A percentile compares a stretch with the other conserved stretches of the same genome.
These are phyloP conservation scores for Podilymbus podiceps DNA, from an alignment of 2,113 vertebrate genomes.

Conservation along the genomic window DNA sequence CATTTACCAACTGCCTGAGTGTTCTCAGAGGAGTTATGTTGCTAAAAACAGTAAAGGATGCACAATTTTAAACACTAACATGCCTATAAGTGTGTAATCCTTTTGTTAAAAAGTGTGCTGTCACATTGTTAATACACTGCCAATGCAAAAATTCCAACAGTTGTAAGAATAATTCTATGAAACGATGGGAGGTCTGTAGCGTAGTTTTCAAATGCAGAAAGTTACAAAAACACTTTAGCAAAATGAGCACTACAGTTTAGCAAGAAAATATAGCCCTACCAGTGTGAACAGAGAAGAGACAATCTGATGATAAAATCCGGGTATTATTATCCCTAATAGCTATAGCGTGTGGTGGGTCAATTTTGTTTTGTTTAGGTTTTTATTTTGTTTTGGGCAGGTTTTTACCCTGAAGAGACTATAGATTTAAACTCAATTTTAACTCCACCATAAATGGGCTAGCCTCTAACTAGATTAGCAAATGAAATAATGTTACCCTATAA, in stretches of 20 bases:
- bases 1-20: neutral
- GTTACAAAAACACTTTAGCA: neutral
- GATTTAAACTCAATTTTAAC: neutral
- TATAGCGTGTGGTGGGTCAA: rapidly evolving
- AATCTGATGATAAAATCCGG: neutral
- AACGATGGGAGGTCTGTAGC: neutral
- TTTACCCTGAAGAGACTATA: neutral
- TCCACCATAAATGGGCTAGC: neutral
- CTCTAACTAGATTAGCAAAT: neutral
- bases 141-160: neutral
- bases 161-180: neutral
- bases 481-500: neutral
- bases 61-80: neutral
- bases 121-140: rapidly evolving
- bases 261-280: neutral
- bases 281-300: neutral
- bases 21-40: rapidly evolving
- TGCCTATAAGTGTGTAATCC: rapidly evolving
- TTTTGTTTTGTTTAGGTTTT: neutral
- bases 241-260: neutral
- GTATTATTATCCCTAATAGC: neutral
- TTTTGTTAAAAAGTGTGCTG: neutral
- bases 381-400: neutral
- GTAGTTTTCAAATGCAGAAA: neutral
- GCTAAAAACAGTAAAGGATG: neutral